A percentile compares a stretch with the other conserved stretches of the same genome.
phyloP scores from a whole-genome alignment of 1,140 invertebrate genomes.

The Onthophagus taurus region DNA sequence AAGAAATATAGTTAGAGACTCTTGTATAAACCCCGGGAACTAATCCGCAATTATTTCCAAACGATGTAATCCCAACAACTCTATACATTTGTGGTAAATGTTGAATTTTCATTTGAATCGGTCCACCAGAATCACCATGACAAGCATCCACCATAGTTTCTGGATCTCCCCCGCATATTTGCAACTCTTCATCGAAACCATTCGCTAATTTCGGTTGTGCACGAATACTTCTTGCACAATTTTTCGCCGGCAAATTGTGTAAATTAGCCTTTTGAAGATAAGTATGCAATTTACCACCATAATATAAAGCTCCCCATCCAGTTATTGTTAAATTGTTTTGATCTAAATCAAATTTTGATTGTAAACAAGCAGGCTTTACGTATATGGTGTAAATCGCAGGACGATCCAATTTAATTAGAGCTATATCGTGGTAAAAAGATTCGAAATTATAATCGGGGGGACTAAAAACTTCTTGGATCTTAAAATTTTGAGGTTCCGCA shows the following conservation, averaged over 20 bases:
- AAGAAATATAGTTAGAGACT: slow-evolving; percentile 51
- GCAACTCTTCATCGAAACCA: slow-evolving; percentile 41
- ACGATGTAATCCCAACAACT: slow-evolving; percentile 4
- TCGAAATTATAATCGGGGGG: slow-evolving; percentile 38
- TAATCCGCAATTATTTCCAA: slow-evolving; percentile 3
- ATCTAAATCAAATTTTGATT: slow-evolving; percentile 9
- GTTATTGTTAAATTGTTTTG: slow-evolving; percentile 21
- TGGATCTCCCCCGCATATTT: slow-evolving; percentile 58
- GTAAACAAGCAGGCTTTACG: slow-evolving; percentile 40
- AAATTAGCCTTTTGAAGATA: slow-evolving; percentile 43
- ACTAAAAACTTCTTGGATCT: slow-evolving; percentile 24
- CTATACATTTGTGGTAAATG: slow-evolving; percentile 14
- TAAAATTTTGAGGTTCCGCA: slow-evolving; percentile 15
- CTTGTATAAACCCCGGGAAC: slow-evolving; percentile 54
- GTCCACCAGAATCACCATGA: slow-evolving; percentile 59
- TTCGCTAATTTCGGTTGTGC: slow-evolving; percentile 33
- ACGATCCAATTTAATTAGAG: slow-evolving; percentile 39
- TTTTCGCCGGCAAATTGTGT: slow-evolving; percentile 29
- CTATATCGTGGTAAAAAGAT: slow-evolving; percentile 43
- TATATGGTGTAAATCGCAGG: slow-evolving; percentile 31
- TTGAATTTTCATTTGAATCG: slow-evolving; percentile 43
- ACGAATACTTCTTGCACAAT: slow-evolving; percentile 18
- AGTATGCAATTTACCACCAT: slow-evolving; percentile 35
- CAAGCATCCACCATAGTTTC: slow-evolving; percentile 38
- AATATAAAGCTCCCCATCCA: slow-evolving; percentile 43